These are phyloP conservation scores for Agapornis roseicollis DNA, from an alignment of 2,113 vertebrate species.

Conservation along the genomic window DNA sequence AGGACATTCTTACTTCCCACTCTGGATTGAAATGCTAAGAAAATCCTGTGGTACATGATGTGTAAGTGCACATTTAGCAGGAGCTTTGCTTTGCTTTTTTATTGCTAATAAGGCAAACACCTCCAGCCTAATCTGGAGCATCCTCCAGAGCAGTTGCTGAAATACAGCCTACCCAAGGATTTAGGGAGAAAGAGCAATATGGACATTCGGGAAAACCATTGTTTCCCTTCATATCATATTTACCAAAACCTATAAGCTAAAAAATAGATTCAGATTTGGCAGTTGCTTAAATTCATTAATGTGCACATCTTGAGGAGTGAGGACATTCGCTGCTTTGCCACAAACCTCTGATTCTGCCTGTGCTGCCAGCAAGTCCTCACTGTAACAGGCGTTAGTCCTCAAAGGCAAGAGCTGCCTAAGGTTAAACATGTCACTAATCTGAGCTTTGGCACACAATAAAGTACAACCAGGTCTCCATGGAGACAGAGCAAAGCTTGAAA, in stretches of 20 bases:
- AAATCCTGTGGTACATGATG: neutral
- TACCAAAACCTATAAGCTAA: neutral
- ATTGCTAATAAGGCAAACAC: neutral
- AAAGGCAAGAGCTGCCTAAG: neutral
- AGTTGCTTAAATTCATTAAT: neutral
- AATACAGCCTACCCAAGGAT: neutral
- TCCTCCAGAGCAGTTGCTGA: neutral
- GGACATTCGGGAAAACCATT: neutral
- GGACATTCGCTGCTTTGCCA: neutral
- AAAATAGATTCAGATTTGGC: neutral
- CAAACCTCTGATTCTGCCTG: neutral
- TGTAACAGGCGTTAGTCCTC: neutral
- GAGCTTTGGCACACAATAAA: neutral
- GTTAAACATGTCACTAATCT: neutral
- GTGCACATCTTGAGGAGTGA: neutral
- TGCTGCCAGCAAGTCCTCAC: neutral
- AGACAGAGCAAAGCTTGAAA: neutral
- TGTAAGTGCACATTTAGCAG: neutral
- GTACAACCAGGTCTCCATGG: neutral
- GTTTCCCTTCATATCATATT: neutral
- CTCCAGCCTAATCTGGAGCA: neutral
- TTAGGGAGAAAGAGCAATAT: neutral
- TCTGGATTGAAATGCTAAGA: neutral
- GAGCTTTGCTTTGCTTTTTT: neutral
- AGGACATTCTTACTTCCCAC: neutral